Conservation (phyloP, 1,140 invertebrate genomes). For the Drosophila repletoides region DNA sequence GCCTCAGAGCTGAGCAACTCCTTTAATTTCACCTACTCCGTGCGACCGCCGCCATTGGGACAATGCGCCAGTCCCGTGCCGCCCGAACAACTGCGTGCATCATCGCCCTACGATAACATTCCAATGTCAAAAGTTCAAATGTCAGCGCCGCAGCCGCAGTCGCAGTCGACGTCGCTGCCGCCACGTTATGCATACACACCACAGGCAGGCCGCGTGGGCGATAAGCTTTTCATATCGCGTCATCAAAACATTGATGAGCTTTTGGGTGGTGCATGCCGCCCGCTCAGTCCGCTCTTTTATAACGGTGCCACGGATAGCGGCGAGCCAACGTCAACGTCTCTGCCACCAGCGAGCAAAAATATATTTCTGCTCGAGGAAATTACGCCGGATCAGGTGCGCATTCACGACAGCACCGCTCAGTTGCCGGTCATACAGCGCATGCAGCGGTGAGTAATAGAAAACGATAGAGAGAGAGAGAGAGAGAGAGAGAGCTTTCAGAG, state of each 20-base stretch:
- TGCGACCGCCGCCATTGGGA: conserved; percentile 85
- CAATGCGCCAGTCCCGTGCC: conserved; percentile 89
- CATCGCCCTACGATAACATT: conserved; percentile 89
- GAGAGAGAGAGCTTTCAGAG: not conserved
- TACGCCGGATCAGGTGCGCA: conserved; percentile 87
- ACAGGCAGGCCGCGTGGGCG: conserved; percentile 68
- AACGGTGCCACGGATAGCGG: conserved; percentile 29
- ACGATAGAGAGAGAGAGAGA: too few species aligned
- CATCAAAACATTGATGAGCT: conserved; percentile 93
- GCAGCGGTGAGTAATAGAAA: conserved; percentile 61
- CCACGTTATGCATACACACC: conserved; percentile 57
- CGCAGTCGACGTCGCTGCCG: conserved; percentile 10
- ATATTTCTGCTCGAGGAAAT: conserved; percentile 78
- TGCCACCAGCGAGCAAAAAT: conserved; percentile 58
- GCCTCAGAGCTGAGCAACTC: conserved; percentile 65
- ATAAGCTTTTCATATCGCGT: conserved; percentile 88
- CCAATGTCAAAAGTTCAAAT: conserved; percentile 77
- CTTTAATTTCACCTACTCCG: conserved; percentile 68
- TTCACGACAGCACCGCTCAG: conserved; percentile 89
- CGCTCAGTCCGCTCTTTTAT: conserved; percentile 85
- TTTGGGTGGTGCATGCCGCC: conserved; percentile 86
- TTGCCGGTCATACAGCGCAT: conserved; percentile 86
- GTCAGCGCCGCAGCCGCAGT: conserved; percentile 23
- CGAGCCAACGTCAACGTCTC: conserved; percentile 5
- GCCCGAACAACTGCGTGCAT: conserved; percentile 68